These are phyloP conservation scores for Zaprionus nigranus DNA, from an alignment of 1,140 invertebrate genomes.

Conservation along the genomic window DNA sequence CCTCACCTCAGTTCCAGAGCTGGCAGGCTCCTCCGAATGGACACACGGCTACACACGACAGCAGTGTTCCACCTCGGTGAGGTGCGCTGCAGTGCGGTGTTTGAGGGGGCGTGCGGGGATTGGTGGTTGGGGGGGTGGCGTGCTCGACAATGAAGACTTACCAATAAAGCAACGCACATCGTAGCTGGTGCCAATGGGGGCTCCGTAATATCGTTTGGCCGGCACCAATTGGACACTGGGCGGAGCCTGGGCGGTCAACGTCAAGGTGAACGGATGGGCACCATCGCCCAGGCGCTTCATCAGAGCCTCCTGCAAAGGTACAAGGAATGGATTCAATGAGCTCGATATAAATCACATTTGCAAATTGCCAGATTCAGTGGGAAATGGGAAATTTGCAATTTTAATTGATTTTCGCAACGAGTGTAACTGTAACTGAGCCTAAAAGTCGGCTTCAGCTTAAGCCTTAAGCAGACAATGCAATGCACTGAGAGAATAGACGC, in stretches of 20 bases:
- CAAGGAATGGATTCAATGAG: not conserved
- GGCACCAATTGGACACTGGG: slow-evolving; percentile 95
- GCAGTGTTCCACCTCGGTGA: no score
- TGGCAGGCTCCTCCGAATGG: not conserved
- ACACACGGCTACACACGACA: not conserved
- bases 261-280: slow-evolving; percentile 92
- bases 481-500: not conserved
- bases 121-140: not conserved
- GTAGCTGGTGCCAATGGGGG: slow-evolving; percentile 95
- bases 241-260: slow-evolving; percentile 91
- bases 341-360: slow-evolving; percentile 10
- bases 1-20: slow-evolving; percentile 1
- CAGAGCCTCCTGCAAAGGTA: slow-evolving; percentile 89
- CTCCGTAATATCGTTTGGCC: slow-evolving; percentile 94
- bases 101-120: not conserved
- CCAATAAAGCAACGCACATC: slow-evolving; percentile 86
- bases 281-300: slow-evolving; percentile 91
- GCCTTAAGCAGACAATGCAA: not conserved
- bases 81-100: slow-evolving; percentile 1
- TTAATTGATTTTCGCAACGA: slow-evolving; percentile 53
- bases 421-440: not conserved
- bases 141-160: slow-evolving; percentile 55
- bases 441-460: not conserved
- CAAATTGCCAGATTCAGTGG: slow-evolving; percentile 10
- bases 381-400: slow-evolving; percentile 42